Percentiles rank a stretch among this genome's conserved stretches.
phyloP scores from a whole-genome alignment of 2,888 invertebrate species.

The Tolmerus cingulatus region DNA sequence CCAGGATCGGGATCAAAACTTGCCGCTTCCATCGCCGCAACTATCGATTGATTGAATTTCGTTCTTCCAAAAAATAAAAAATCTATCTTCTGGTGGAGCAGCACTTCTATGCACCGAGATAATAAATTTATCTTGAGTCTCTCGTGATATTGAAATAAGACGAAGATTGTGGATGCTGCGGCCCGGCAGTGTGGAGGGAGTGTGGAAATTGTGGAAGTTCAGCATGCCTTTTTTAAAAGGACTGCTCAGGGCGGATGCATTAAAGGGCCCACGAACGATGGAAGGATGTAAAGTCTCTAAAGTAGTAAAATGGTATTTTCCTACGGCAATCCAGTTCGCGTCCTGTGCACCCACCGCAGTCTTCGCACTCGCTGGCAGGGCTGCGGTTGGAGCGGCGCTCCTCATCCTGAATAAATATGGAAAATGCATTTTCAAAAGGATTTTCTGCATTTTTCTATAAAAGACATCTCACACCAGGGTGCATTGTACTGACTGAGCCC shows the following conservation, averaged over 20 bases:
- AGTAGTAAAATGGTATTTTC: neutral
- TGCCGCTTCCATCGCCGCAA: neutral
- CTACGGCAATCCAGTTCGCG: neutral
- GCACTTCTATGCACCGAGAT: neutral
- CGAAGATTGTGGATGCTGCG: neutral
- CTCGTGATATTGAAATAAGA: conserved; percentile 1
- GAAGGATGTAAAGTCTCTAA: neutral
- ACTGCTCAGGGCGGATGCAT: neutral
- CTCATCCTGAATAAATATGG: neutral
- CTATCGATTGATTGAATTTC: conserved; percentile 2
- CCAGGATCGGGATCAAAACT: neutral
- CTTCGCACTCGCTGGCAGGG: neutral
- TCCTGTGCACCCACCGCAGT: neutral
- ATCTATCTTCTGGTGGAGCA: neutral
- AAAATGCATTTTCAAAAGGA: conserved; percentile 17
- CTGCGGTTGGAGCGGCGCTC: neutral
- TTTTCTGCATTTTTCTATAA: conserved; percentile 15
- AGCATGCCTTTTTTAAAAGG: neutral
- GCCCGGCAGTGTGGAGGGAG: neutral
- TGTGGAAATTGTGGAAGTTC: neutral
- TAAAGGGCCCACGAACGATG: conserved; percentile 2
- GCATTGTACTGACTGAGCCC: neutral
- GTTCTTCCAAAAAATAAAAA: neutral
- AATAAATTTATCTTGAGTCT: neutral
- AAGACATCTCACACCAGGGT: neutral